These are phyloP conservation scores for Melitaea athalia DNA, from an alignment of 2,888 invertebrate genomes.

Conservation along the genomic window DNA sequence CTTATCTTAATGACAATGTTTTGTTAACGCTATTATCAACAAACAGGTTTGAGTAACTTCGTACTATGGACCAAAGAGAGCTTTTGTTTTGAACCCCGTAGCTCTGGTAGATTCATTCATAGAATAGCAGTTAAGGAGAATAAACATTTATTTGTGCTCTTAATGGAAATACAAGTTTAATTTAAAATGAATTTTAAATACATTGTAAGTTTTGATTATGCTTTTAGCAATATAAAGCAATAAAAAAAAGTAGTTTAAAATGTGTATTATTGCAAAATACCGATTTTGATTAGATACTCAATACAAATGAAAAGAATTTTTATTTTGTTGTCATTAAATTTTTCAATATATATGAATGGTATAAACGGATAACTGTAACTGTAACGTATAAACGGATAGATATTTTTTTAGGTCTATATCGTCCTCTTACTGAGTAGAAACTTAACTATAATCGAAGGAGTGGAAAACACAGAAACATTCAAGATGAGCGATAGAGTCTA, in stretches of 20 bases:
- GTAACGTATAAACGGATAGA: too few relatives aligned
- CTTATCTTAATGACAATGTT: slow-evolving; percentile 67
- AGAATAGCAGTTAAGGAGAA: slow-evolving; percentile 58
- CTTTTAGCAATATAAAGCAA: slow-evolving; percentile 6
- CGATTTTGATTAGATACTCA: not conserved
- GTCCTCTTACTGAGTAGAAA: slow-evolving; percentile 52
- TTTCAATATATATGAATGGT: not conserved
- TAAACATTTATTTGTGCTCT: slow-evolving; percentile 57
- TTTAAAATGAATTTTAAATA: slow-evolving; percentile 57
- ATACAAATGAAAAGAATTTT: not conserved
- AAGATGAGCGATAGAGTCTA: slow-evolving; percentile 61
- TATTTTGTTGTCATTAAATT: not conserved
- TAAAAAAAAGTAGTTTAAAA: not conserved
- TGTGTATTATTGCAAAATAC: not conserved
- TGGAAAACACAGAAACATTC: slow-evolving; percentile 48
- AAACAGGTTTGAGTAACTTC: slow-evolving; percentile 73
- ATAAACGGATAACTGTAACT: too few relatives aligned
- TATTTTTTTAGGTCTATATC: slow-evolving; percentile 57
- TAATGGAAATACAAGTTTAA: slow-evolving; percentile 45
- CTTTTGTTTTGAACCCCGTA: slow-evolving; percentile 63
- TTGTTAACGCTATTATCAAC: slow-evolving; percentile 68
- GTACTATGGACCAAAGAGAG: slow-evolving; percentile 64
- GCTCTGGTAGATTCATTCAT: slow-evolving; percentile 59
- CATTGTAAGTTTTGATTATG: slow-evolving; percentile 53
- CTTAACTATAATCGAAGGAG: slow-evolving; percentile 41